Evolutionary conservation across 2,113 vertebrate species (phyloP).

Genomic region (Phrynosoma blainvillii): DNA sequence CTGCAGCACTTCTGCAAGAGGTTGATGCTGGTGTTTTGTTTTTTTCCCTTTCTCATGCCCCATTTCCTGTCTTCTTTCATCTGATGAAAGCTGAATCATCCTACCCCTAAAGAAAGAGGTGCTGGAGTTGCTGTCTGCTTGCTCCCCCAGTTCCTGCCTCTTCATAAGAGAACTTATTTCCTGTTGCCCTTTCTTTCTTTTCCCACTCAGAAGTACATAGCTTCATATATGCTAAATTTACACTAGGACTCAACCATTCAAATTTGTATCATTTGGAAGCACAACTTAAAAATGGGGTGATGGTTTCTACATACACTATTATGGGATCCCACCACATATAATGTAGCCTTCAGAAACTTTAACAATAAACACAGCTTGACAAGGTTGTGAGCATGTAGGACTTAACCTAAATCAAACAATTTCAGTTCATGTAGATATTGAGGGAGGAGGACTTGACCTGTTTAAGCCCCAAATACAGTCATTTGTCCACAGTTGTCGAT

Average conservation of each 20-base stretch:
- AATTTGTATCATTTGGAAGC: background rate
- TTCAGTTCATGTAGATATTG: too few species aligned
- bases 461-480: background rate
- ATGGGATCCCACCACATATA: background rate
- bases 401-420: background rate
- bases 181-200: too few species aligned
- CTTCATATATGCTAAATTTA: background rate
- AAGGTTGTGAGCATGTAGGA: background rate
- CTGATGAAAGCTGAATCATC: background rate
- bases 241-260: background rate
- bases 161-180: background rate
- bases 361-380: background rate
- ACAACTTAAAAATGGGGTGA: background rate
- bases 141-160: background rate
- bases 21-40: too few species aligned
- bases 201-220: too few species aligned
- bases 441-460: too few species aligned
- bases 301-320: too few species aligned
- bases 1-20: background rate
- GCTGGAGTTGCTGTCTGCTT: too few species aligned
- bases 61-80: background rate
- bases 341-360: background rate
- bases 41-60: too few species aligned
- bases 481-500: too few species aligned
- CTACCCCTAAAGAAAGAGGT: background rate